phyloP scores from a whole-genome alignment of 2,113 vertebrate species.

The Grammomys dolichurus region DNA sequence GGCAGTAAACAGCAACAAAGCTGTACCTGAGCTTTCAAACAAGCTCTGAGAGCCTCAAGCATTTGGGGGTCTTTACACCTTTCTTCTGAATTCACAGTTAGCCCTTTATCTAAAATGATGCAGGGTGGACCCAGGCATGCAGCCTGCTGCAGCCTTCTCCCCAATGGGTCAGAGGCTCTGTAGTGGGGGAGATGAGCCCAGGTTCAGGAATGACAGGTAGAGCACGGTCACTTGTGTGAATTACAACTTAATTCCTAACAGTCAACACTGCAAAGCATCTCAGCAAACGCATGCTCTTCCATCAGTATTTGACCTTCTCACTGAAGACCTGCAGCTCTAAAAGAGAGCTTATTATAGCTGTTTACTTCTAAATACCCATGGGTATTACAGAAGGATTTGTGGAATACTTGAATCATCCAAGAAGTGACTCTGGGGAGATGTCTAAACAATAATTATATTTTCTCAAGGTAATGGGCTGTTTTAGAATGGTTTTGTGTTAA shows the following conservation, averaged over 20 bases:
- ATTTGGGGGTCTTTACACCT: background rate
- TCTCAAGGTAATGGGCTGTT: constrained; percentile 1
- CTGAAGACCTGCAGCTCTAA: background rate
- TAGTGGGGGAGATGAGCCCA: background rate
- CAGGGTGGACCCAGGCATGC: background rate
- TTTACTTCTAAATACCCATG: background rate
- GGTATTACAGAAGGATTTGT: constrained; percentile 9
- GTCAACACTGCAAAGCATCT: background rate
- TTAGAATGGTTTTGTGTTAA: constrained; percentile 34
- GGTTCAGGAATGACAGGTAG: background rate
- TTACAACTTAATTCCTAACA: constrained; percentile 16
- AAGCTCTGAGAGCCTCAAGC: background rate
- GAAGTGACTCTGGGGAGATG: background rate
- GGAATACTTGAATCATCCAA: background rate
- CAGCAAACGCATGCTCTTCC: background rate
- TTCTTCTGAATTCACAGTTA: background rate
- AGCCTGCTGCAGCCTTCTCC: background rate
- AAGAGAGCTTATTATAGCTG: constrained; percentile 17
- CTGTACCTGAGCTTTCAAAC: background rate
- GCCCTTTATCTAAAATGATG: background rate
- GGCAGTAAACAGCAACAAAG: background rate
- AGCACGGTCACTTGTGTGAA: background rate
- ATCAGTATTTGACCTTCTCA: background rate
- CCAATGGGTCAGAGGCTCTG: background rate
- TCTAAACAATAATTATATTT: background rate